Evolutionary conservation across 92 coral and sea anemone species (phyloP).

Genomic region (Diadumene lineata): DNA sequence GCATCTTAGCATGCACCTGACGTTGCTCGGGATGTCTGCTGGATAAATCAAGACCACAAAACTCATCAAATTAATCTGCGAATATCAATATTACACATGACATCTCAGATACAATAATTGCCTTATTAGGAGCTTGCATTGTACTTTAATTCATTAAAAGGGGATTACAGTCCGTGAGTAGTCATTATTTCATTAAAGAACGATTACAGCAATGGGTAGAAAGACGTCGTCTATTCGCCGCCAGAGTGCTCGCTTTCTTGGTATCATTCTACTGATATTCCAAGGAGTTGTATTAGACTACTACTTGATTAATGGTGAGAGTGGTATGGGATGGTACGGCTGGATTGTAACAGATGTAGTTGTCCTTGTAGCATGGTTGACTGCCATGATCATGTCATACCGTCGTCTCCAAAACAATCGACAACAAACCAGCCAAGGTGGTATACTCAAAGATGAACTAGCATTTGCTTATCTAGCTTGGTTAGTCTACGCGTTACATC

Average conservation of each 20-base stretch:
- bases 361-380: conserved; percentile 64
- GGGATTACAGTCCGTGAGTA: too few species aligned
- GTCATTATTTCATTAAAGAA: too few species aligned
- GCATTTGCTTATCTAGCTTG: conserved; percentile 83
- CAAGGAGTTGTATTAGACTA: conserved; percentile 81
- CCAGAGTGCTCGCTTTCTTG: conserved; percentile 54
- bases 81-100: too few species aligned
- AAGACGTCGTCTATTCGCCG: conserved; percentile 59
- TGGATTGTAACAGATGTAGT: conserved; percentile 79
- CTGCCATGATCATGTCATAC: conserved; percentile 77
- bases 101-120: too few species aligned
- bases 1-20: too few species aligned
- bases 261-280: conserved; percentile 53
- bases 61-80: too few species aligned
- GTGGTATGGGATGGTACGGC: conserved; percentile 47
- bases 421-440: conserved; percentile 12
- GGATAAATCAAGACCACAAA: too few species aligned
- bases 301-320: conserved; percentile 53
- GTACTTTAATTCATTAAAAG: too few species aligned
- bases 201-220: conserved; percentile 13
- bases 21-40: too few species aligned
- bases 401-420: conserved; percentile 43
- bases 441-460: conserved; percentile 55
- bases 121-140: too few species aligned
- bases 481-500: conserved; percentile 80